A percentile compares a stretch with the other conserved stretches of the same genome.
These are phyloP conservation scores for Caprella mutica DNA, from an alignment of 2,888 invertebrate species.

Conservation along the genomic window DNA sequence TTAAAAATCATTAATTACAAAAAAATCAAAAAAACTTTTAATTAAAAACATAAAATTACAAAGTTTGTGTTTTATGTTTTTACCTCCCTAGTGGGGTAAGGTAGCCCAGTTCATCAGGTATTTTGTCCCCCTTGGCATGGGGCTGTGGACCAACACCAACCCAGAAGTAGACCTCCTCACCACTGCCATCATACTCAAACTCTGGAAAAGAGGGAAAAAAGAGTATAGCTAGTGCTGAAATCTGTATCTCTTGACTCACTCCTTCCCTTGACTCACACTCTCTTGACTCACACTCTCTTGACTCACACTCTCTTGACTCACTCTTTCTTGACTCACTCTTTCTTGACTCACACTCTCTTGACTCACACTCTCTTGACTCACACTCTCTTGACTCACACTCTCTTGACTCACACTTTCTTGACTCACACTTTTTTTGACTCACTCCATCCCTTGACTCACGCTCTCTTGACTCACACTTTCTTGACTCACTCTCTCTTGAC, in stretches of 20 bases:
- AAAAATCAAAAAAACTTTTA: too few species aligned
- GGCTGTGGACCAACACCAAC: conserved; percentile 80
- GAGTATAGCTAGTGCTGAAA: neutral
- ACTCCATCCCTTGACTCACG: too few species aligned
- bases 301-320: conserved; percentile 4
- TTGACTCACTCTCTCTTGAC: neutral
- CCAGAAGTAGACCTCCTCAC: conserved; percentile 65
- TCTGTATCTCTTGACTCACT: neutral
- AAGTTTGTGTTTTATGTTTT: too few species aligned
- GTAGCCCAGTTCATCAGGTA: conserved; percentile 88
- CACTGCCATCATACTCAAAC: conserved; percentile 64
- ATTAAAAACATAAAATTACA: too few species aligned
- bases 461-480: neutral
- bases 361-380: conserved; percentile 4
- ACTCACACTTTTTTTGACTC: conserved; percentile 45
- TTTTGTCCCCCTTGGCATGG: conserved; percentile 62
- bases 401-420: neutral
- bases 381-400: neutral
- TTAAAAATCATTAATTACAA: too few species aligned
- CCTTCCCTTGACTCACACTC: too few species aligned
- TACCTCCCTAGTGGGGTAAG: too few species aligned
- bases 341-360: neutral
- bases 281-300: neutral
- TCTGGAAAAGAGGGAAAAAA: conserved; percentile 41
- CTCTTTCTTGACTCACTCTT: conserved; percentile 57